These are phyloP conservation scores for Drosophila aff. DNA, from an alignment of 1,140 invertebrate species.

Conservation along the genomic window DNA sequence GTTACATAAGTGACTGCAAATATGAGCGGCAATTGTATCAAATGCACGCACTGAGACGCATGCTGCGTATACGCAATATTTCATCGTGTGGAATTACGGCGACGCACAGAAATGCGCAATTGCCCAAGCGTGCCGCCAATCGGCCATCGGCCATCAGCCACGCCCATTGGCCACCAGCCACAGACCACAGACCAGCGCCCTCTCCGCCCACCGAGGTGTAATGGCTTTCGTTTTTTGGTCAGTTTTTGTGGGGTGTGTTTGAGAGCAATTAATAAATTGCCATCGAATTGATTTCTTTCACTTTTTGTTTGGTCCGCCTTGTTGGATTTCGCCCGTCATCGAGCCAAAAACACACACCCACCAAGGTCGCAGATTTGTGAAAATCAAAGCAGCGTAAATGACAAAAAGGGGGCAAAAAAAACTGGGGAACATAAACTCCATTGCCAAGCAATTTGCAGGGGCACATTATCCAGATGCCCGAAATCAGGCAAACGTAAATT, in stretches of 20 bases:
- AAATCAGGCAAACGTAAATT: conserved; percentile 54
- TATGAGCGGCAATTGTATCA: conserved; percentile 71
- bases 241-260: conserved; percentile 41
- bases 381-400: conserved; percentile 38
- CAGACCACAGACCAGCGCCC: not conserved
- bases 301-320: conserved; percentile 22
- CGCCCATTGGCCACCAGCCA: not conserved
- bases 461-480: conserved; percentile 63
- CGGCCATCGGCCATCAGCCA: conserved; percentile 12
- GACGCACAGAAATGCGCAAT: conserved; percentile 76
- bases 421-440: conserved; percentile 67
- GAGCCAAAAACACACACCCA: conserved; percentile 17
- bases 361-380: conserved; percentile 48
- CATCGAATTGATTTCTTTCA: conserved; percentile 42
- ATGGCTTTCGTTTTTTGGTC: conserved; percentile 22
- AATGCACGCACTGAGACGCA: conserved; percentile 49
- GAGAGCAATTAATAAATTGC: conserved; percentile 67
- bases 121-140: conserved; percentile 50
- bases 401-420: not conserved
- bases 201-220: conserved; percentile 4
- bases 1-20: conserved; percentile 65
- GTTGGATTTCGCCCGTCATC: conserved; percentile 31
- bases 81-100: conserved; percentile 79
- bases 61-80: conserved; percentile 78
- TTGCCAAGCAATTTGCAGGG: conserved; percentile 67